Percentiles rank a stretch among this genome's conserved stretches.
These are phyloP conservation scores for Jaculus jaculus DNA, from an alignment of 2,113 vertebrate genomes.

Conservation along the genomic window DNA sequence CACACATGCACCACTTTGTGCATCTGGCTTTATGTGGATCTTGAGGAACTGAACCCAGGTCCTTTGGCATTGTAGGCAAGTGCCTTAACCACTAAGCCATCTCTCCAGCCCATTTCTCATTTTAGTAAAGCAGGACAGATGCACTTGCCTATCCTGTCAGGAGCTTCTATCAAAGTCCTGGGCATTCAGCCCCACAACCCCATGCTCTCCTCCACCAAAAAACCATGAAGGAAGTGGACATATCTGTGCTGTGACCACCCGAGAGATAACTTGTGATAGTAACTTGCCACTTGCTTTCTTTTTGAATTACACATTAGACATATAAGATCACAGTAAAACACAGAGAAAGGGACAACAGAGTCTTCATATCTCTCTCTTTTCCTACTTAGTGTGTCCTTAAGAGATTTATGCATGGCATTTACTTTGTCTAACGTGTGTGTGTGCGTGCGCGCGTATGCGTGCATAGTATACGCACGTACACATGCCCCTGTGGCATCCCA, in stretches of 20 bases:
- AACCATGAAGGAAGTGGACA: neutral
- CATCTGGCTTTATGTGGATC: too few relatives aligned
- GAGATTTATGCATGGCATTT: neutral
- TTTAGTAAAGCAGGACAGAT: neutral
- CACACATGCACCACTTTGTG: too few relatives aligned
- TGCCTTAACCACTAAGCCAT: too few relatives aligned
- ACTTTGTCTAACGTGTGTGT: neutral
- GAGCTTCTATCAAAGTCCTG: neutral
- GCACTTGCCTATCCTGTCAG: neutral
- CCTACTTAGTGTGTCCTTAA: neutral
- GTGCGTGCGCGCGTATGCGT: too few relatives aligned
- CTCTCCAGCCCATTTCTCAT: neutral
- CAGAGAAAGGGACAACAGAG: neutral
- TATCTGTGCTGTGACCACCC: neutral
- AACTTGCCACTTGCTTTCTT: conserved; percentile 21
- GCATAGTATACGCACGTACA: too few relatives aligned
- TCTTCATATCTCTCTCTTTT: neutral
- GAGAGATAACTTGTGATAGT: neutral
- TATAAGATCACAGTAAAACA: neutral
- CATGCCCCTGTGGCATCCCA: too few relatives aligned
- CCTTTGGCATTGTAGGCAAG: too few relatives aligned
- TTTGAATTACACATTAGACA: neutral
- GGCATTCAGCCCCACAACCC: neutral
- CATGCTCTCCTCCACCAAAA: neutral
- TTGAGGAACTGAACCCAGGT: too few relatives aligned